phyloP scores from a whole-genome alignment of 2,113 vertebrate species.

The Microtus montanus region DNA sequence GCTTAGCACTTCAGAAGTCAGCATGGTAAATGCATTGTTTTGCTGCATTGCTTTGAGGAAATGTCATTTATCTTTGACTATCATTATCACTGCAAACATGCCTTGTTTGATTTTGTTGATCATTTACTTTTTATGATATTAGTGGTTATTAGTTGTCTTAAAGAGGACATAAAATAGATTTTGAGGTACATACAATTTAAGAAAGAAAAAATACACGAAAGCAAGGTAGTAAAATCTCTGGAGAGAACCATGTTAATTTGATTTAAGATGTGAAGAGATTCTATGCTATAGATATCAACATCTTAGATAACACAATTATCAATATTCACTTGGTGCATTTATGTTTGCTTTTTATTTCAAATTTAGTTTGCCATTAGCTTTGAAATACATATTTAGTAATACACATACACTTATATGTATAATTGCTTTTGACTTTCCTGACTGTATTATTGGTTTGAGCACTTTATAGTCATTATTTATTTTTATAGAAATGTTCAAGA shows the following conservation, averaged over 20 bases:
- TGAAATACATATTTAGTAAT: not conserved
- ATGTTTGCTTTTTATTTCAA: not conserved
- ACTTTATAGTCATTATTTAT: not conserved
- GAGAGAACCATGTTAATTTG: not conserved
- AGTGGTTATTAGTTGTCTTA: not conserved
- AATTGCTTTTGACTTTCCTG: not conserved
- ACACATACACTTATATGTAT: not conserved
- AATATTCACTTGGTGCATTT: not conserved
- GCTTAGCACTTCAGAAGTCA: slow-evolving; percentile 53
- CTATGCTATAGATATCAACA: not conserved
- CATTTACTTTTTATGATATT: slow-evolving; percentile 55
- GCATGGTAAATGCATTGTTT: slow-evolving; percentile 57
- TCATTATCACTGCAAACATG: slow-evolving; percentile 32
- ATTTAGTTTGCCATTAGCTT: not conserved
- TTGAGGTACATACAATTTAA: slow-evolving; percentile 33
- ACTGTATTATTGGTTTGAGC: not conserved
- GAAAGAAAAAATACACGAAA: slow-evolving; percentile 16
- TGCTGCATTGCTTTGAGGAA: not conserved
- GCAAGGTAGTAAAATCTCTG: not conserved
- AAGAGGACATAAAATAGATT: not conserved
- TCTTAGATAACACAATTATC: slow-evolving; percentile 6
- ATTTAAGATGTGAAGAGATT: slow-evolving; percentile 15
- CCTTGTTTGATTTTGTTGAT: slow-evolving; percentile 45
- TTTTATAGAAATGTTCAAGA: not conserved
- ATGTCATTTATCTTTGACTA: slow-evolving; percentile 51